Evolutionary conservation across 1,140 invertebrate species (phyloP), one percentile per base, ranked within the genome.

Genomic region (Parapsyche elsis): DNA sequence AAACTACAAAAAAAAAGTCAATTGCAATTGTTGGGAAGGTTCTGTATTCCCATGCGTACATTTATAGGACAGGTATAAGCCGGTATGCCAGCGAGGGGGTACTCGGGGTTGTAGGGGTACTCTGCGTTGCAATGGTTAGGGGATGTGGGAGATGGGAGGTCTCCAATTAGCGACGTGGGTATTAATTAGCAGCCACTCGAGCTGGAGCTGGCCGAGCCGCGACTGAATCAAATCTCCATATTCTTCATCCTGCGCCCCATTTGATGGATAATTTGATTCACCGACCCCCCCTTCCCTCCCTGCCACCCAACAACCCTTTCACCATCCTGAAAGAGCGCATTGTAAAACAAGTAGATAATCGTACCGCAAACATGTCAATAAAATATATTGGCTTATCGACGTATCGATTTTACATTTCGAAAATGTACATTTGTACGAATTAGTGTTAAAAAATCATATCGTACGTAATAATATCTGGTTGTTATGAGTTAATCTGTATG

Each of bases 101-200:
- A 73, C 5, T 21, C 10, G 26, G 7, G 44, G 70, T 30, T 45
- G 44, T 30, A 61, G 26, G 71, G 14, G 61, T 26, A 14, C 14
- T 12, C 24, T 10, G 0, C 30, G 7, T 9, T 10, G 30, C 24
- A 46, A 26, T 57, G 64, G 74, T 14, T 23, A 26, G 44, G 53
- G 53, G 49, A 44, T 53, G 30, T 49, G 71, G 26, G 10, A 38
- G 73, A 75, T 30, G 30, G 67, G 26, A 12, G 49, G 53, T 73
- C 82, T 81, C 82, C 82, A 83, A 83, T 83, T 83, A 83, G 80
- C 70, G 76, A 59, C 80, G 30, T 59, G 70, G 53, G 82, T 83
- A 83, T 81, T 81, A 83, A 83, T 83, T 83, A 83, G 82, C 80
- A 80, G 30, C 59, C 82, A 83, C 82, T 83, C 80, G 45, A 83